Evolutionary conservation across 2,113 vertebrate genomes (phyloP).

Genomic region (Ovis canadensis): DNA sequence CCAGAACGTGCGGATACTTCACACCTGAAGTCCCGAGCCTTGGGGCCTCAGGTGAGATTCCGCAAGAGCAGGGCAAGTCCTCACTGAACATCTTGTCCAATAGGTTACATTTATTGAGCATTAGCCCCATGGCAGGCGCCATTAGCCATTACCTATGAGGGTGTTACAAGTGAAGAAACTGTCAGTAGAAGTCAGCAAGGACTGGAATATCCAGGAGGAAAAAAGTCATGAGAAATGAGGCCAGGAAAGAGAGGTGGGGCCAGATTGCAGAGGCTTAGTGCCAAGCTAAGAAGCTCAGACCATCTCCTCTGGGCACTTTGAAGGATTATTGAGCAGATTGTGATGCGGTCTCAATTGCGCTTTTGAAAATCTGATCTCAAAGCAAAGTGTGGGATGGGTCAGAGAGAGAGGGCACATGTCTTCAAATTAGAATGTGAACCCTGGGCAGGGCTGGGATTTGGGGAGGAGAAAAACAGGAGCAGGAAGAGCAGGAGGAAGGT

Average conservation of each 20-base stretch:
- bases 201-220: not conserved
- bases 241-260: not conserved
- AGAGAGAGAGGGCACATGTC: not conserved
- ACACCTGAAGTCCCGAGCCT: not conserved
- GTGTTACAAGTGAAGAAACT: not conserved
- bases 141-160: not conserved
- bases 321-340: not conserved
- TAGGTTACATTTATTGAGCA: not conserved
- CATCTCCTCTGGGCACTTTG: not conserved
- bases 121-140: not conserved
- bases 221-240: not conserved
- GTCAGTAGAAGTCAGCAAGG: not conserved
- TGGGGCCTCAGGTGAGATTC: not conserved
- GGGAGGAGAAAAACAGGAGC: not conserved
- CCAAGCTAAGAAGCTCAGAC: not conserved
- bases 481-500: too few species aligned
- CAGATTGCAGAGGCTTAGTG: not conserved
- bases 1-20: not conserved
- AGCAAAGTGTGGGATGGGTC: not conserved
- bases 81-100: not conserved
- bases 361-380: not conserved
- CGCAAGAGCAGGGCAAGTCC: not conserved
- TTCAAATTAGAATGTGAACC: not conserved
- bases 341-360: not conserved
- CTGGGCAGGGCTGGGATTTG: not conserved